A percentile compares a stretch with the other conserved stretches of the same genome.
These are phyloP conservation scores for Sorex maritimensis DNA, from an alignment of 2,797 vertebrate genomes.

Conservation along the genomic window DNA sequence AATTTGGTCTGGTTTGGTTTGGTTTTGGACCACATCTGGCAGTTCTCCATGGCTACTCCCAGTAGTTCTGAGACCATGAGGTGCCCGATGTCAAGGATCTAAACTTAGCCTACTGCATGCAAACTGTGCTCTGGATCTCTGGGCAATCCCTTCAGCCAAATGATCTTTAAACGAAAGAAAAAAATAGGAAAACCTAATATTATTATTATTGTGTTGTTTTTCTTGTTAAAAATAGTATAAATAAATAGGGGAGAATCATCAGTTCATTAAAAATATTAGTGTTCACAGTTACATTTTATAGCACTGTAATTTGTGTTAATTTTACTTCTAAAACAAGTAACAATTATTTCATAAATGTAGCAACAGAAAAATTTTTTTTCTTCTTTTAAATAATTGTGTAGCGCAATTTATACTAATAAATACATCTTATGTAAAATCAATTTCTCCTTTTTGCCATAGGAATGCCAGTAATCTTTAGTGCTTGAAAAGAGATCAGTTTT, in stretches of 20 bases:
- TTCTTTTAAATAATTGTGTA: constrained; percentile 28
- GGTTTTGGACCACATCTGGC: too few species aligned
- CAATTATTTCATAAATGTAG: too few species aligned
- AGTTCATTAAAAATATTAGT: neutral
- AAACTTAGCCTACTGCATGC: too few species aligned
- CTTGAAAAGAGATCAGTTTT: neutral
- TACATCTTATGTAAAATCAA: constrained; percentile 43
- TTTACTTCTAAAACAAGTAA: too few species aligned
- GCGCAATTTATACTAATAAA: constrained; percentile 22
- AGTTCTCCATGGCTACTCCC: too few species aligned
- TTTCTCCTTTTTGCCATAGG: neutral
- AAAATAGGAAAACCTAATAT: neutral
- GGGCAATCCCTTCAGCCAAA: neutral
- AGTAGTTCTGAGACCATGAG: too few species aligned
- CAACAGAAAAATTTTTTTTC: neutral
- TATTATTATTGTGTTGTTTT: neutral
- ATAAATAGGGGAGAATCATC: neutral
- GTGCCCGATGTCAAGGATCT: too few species aligned
- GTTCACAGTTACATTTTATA: neutral
- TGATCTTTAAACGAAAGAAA: neutral
- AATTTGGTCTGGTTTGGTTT: neutral
- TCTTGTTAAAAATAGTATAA: neutral
- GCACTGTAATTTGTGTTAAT: neutral
- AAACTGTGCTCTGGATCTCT: too few species aligned
- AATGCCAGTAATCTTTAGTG: neutral